Evolutionary conservation across 2,888 invertebrate species (phyloP).

Genomic region (Danaus chrysippus): DNA sequence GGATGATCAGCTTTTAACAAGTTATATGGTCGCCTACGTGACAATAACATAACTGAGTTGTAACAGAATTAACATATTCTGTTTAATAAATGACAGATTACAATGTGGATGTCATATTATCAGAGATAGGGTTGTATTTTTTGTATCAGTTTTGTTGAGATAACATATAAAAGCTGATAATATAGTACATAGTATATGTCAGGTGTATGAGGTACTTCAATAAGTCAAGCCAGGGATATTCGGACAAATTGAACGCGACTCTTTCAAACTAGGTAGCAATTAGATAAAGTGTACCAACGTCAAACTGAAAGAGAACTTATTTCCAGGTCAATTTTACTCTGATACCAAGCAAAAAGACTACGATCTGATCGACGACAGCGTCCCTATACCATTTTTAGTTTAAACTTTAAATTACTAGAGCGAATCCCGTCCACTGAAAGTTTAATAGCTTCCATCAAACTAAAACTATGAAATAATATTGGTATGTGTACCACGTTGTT

Average conservation of each 20-base stretch:
- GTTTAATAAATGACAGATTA: constrained; percentile 11
- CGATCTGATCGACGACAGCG: constrained; percentile 41
- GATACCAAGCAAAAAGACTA: constrained; percentile 17
- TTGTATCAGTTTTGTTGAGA: too few species aligned
- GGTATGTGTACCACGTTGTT: constrained; percentile 31
- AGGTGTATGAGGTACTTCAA: background rate
- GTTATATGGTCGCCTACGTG: constrained; percentile 5
- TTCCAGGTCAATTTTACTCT: constrained; percentile 21
- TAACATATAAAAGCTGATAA: too few species aligned
- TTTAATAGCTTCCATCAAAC: constrained; percentile 29
- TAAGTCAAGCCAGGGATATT: background rate
- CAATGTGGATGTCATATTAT: background rate
- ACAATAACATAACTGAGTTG: constrained; percentile 12
- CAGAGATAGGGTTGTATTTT: background rate
- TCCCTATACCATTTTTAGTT: constrained; percentile 47
- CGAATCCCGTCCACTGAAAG: constrained; percentile 44
- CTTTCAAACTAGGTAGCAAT: constrained; percentile 20
- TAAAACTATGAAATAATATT: constrained; percentile 36
- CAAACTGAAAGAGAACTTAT: constrained; percentile 18
- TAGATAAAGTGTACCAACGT: constrained; percentile 21
- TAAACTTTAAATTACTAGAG: constrained; percentile 67
- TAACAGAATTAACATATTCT: constrained; percentile 23
- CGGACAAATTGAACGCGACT: constrained; percentile 18
- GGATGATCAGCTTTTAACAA: background rate
- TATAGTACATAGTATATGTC: too few species aligned